A percentile compares a stretch with the other conserved stretches of the same genome.
Evolutionary conservation across 2,888 invertebrate species (phyloP).

Genomic region (Sisyra nigra): DNA sequence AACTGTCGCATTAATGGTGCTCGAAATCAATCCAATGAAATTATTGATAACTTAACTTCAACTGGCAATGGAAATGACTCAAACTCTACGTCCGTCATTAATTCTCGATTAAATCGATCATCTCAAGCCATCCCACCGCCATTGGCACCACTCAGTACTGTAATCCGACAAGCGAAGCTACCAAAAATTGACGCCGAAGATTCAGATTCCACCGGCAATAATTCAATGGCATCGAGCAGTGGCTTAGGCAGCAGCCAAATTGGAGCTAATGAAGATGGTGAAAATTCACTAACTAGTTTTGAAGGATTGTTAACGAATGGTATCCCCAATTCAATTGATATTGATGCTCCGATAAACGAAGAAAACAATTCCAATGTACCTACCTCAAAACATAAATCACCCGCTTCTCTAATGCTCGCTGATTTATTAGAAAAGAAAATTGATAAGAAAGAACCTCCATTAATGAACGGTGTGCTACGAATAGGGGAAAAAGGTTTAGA

Average conservation of each 20-base stretch:
- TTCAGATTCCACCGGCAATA: constrained; percentile 31
- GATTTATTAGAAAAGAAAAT: constrained; percentile 68
- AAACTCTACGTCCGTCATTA: background rate
- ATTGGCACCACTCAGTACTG: constrained; percentile 26
- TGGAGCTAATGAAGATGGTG: constrained; percentile 33
- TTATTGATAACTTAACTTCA: constrained; percentile 19
- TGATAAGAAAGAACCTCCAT: constrained; percentile 34
- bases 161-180: constrained; percentile 14
- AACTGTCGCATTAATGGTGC: constrained; percentile 25
- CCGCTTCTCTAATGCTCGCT: constrained; percentile 58
- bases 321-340: constrained; percentile 31
- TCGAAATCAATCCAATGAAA: constrained; percentile 17
- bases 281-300: constrained; percentile 44
- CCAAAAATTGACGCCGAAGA: constrained; percentile 26
- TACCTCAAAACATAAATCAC: constrained; percentile 31
- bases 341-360: constrained; percentile 35
- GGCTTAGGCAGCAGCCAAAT: constrained; percentile 30
- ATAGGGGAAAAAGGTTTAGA: constrained; percentile 42
- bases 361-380: constrained; percentile 33
- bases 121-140: constrained; percentile 32
- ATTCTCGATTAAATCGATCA: background rate
- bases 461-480: constrained; percentile 39
- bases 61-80: background rate
- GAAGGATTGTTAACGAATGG: constrained; percentile 44
- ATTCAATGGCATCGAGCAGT: constrained; percentile 40